A percentile compares a stretch with the other conserved stretches of the same genome.
Evolutionary conservation across 1,140 invertebrate species (phyloP).

Genomic region (Brachionus paranguensis): DNA sequence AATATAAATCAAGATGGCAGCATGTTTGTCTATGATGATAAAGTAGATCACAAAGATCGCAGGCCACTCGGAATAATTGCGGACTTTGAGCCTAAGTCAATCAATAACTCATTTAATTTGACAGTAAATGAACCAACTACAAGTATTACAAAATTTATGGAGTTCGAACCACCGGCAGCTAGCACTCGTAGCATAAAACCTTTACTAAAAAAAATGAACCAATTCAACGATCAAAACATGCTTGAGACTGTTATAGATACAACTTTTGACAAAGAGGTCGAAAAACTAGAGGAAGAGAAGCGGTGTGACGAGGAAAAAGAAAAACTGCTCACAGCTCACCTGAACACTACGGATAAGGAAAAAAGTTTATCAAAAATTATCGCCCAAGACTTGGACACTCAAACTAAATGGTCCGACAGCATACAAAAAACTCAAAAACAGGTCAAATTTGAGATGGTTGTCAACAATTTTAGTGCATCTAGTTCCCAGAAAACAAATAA

Average conservation of each 20-base stretch:
- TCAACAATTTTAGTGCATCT: background rate
- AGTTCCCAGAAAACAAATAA: background rate
- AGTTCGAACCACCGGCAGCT: conserved; percentile 16
- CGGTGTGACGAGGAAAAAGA: conserved; percentile 24
- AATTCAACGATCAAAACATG: conserved; percentile 1
- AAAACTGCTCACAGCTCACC: background rate
- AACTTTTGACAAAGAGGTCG: conserved; percentile 4
- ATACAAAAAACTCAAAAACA: conserved; percentile 27
- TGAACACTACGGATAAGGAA: background rate
- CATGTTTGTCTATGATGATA: conserved; percentile 14
- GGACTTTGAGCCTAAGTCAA: background rate
- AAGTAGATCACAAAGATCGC: background rate
- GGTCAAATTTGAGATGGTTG: background rate
- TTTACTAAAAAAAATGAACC: background rate
- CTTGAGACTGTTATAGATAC: background rate
- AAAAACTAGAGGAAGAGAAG: background rate
- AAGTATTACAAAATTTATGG: background rate
- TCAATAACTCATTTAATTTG: background rate
- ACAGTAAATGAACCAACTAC: background rate
- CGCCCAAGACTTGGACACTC: background rate
- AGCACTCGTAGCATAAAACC: conserved; percentile 6
- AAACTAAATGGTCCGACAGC: background rate
- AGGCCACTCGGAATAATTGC: conserved; percentile 10
- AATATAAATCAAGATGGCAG: conserved; percentile 5
- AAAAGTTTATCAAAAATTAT: background rate